Evolutionary conservation across 2,888 invertebrate genomes (phyloP).

Genomic region (Spisula solida): DNA sequence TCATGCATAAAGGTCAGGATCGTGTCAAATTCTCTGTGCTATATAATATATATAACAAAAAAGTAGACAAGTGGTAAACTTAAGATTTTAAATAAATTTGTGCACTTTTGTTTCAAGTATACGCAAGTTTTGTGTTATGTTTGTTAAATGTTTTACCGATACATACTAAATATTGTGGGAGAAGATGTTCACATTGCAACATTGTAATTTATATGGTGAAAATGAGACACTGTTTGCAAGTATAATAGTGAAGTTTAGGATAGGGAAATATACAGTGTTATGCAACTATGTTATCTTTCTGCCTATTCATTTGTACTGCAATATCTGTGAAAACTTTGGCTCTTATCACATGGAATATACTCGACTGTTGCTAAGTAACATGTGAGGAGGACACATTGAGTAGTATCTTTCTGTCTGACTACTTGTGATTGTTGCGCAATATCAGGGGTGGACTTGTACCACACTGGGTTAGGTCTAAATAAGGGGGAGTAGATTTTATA

Average conservation of each 20-base stretch:
- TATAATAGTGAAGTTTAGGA: background rate
- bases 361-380: background rate
- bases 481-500: too few species aligned
- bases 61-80: too few species aligned
- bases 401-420: too few species aligned
- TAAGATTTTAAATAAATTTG: background rate
- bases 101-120: background rate
- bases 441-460: too few species aligned
- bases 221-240: background rate
- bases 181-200: background rate
- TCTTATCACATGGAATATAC: background rate
- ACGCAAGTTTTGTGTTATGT: background rate
- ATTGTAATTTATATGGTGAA: background rate
- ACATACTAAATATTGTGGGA: background rate
- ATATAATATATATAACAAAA: too few species aligned
- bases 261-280: background rate
- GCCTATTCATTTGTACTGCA: background rate
- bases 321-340: background rate
- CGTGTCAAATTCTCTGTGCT: too few species aligned
- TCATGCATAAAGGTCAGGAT: too few species aligned
- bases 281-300: constrained; percentile 6
- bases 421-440: too few species aligned
- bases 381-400: background rate
- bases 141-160: background rate
- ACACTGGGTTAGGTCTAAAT: too few species aligned